Evolutionary conservation across 2,888 invertebrate genomes (phyloP).

Genomic region (Trisateles emortualis): DNA sequence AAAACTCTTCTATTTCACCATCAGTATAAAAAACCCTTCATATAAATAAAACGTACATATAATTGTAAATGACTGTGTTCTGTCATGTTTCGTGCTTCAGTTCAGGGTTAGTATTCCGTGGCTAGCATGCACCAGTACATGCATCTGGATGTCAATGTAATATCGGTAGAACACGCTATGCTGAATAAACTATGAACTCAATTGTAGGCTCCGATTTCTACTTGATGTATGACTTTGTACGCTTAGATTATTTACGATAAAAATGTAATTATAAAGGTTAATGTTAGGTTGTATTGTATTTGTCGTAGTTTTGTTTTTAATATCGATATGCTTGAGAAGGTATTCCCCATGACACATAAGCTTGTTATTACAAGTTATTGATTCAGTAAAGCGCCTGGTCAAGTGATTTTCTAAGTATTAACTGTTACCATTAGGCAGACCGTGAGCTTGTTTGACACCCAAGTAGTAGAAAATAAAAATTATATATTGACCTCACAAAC

Average conservation of each 20-base stretch:
- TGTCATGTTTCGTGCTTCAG: constrained; percentile 43
- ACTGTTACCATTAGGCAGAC: no score
- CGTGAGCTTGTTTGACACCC: no score
- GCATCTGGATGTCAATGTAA: constrained; percentile 46
- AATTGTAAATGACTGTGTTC: constrained; percentile 29
- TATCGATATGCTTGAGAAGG: no score
- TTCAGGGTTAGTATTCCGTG: constrained; percentile 45
- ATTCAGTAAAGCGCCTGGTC: no score
- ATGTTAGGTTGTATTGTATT: neutral
- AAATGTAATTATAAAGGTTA: constrained; percentile 1
- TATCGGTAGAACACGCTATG: constrained; percentile 38
- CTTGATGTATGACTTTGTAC: constrained; percentile 7
- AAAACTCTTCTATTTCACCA: neutral
- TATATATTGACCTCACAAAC: no score
- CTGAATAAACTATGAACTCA: constrained; percentile 43
- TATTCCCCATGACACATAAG: no score
- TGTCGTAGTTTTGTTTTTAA: no score
- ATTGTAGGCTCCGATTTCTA: constrained; percentile 18
- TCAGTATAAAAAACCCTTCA: neutral
- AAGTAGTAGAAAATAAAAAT: no score
- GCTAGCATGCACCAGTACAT: constrained; percentile 37
- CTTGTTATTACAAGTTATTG: no score
- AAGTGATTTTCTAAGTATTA: no score
- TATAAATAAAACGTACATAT: constrained; percentile 16
- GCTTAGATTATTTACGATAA: constrained; percentile 4